A percentile compares a stretch with the other conserved stretches of the same genome.
Evolutionary conservation across 2,888 invertebrate species (phyloP).

Genomic region (Neoascia interrupta): DNA sequence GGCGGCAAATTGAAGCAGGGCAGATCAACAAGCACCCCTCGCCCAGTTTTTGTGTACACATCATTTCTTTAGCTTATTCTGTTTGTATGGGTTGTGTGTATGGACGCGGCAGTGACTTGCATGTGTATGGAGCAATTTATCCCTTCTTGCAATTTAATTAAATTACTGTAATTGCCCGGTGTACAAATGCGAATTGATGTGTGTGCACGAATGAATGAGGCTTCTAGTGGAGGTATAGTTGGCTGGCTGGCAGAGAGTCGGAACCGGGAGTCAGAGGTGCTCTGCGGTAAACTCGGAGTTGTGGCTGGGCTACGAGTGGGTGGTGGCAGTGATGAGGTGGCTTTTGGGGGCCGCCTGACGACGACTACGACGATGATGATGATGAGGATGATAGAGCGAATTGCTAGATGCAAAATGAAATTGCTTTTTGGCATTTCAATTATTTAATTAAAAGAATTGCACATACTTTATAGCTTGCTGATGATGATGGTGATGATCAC

Average conservation of each 20-base stretch:
- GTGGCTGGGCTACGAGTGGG: neutral
- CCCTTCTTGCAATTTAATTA: slow-evolving; percentile 70
- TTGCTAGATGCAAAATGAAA: slow-evolving; percentile 69
- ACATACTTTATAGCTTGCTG: slow-evolving; percentile 66
- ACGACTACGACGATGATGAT: slow-evolving; percentile 46
- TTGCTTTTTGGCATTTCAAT: slow-evolving; percentile 70
- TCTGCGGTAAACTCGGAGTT: slow-evolving; percentile 48
- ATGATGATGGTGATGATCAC: slow-evolving; percentile 41
- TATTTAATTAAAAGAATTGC: slow-evolving; percentile 70
- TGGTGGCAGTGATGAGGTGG: slow-evolving; percentile 12
- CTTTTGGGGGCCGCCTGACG: slow-evolving; percentile 26
- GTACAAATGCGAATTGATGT: slow-evolving; percentile 70
- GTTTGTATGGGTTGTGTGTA: slow-evolving; percentile 14
- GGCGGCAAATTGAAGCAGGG: slow-evolving; percentile 67
- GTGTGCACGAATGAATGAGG: slow-evolving; percentile 67
- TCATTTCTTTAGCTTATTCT: slow-evolving; percentile 60
- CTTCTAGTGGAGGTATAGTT: slow-evolving; percentile 32
- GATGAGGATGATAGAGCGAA: slow-evolving; percentile 68
- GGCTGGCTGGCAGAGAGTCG: slow-evolving; percentile 3
- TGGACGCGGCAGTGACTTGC: slow-evolving; percentile 29
- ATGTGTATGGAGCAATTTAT: slow-evolving; percentile 68
- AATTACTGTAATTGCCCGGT: slow-evolving; percentile 70
- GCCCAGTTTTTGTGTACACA: slow-evolving; percentile 46
- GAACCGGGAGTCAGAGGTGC: slow-evolving; percentile 32
- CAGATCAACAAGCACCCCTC: slow-evolving; percentile 64